Evolutionary conservation across 2,113 vertebrate species (phyloP).

Genomic region (Onychostoma macrolepis): DNA sequence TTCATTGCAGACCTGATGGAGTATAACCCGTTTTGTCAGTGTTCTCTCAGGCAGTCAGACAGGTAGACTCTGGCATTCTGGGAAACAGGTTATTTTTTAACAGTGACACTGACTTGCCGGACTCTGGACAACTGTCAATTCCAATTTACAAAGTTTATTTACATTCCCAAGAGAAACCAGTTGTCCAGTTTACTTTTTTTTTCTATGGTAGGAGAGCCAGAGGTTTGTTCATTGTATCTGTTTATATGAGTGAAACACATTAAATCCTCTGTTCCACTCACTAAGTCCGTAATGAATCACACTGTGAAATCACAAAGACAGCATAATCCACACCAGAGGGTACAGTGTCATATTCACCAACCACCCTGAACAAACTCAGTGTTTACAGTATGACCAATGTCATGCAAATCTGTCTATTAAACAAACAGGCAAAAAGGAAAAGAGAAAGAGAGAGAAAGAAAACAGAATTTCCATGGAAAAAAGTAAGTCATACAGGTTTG

Average conservation of each 20-base stretch:
- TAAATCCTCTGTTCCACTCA: not conserved
- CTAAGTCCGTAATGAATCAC: slow-evolving; percentile 12
- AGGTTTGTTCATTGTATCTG: not conserved
- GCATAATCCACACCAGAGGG: slow-evolving; percentile 24
- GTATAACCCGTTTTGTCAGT: slow-evolving; percentile 53
- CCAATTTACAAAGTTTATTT: not conserved
- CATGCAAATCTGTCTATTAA: slow-evolving; percentile 3
- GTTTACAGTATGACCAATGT: slow-evolving; percentile 11
- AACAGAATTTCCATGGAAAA: not conserved
- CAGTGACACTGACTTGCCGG: slow-evolving; percentile 56
- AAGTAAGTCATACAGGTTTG: not conserved
- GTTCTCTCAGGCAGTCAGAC: slow-evolving; percentile 57
- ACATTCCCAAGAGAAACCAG: slow-evolving; percentile 5
- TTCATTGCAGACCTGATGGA: slow-evolving; percentile 53
- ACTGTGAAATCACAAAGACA: slow-evolving; percentile 24
- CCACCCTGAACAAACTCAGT: slow-evolving; percentile 25
- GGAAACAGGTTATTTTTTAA: slow-evolving; percentile 64
- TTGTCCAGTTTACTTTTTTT: not conserved
- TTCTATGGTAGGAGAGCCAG: no score
- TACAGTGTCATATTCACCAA: slow-evolving; percentile 27
- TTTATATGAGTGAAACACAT: not conserved
- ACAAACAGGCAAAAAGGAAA: slow-evolving; percentile 3
- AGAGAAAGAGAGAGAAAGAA: not conserved
- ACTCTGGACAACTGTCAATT: slow-evolving; percentile 10
- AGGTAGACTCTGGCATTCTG: slow-evolving; percentile 57